Evolutionary conservation across 2,888 invertebrate species (phyloP).

Genomic region (Sialis fuliginosa): DNA sequence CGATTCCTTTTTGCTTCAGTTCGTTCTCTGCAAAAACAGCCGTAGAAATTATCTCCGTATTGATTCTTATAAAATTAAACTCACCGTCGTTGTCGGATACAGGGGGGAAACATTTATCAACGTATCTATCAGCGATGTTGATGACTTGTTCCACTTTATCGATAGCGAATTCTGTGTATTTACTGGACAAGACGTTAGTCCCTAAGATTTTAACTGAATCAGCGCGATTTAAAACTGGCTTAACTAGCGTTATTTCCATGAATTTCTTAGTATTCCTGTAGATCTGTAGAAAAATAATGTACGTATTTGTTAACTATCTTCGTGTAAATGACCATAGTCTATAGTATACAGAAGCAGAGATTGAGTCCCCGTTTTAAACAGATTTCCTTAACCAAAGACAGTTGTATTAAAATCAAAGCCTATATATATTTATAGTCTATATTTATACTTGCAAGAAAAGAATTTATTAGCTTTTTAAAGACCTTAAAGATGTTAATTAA

Average conservation of each 20-base stretch:
- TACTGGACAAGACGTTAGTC: conserved; percentile 46
- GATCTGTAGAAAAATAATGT: conserved; percentile 35
- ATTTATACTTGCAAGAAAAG: too few relatives aligned
- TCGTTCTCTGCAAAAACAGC: background rate
- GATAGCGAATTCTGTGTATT: conserved; percentile 56
- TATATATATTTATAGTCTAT: too few relatives aligned
- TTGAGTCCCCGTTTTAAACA: background rate
- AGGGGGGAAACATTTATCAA: conserved; percentile 62
- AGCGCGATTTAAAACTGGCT: conserved; percentile 56
- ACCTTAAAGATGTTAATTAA: too few relatives aligned
- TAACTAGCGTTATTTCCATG: conserved; percentile 43
- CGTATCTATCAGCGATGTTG: conserved; percentile 60
- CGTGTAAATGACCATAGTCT: background rate
- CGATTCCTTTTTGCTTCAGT: background rate
- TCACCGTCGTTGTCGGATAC: conserved; percentile 45
- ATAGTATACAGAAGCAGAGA: background rate
- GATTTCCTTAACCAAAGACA: background rate
- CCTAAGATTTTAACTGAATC: conserved; percentile 71
- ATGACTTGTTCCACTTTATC: conserved; percentile 58
- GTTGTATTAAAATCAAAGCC: background rate
- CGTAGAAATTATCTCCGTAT: too few relatives aligned
- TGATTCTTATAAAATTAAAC: conserved; percentile 10
- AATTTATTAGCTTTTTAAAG: too few relatives aligned
- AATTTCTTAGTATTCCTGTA: conserved; percentile 64
- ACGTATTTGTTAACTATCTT: background rate